phyloP scores from a whole-genome alignment of 53 echinoderm and acorn worm species.

The Zoroaster sp. region DNA sequence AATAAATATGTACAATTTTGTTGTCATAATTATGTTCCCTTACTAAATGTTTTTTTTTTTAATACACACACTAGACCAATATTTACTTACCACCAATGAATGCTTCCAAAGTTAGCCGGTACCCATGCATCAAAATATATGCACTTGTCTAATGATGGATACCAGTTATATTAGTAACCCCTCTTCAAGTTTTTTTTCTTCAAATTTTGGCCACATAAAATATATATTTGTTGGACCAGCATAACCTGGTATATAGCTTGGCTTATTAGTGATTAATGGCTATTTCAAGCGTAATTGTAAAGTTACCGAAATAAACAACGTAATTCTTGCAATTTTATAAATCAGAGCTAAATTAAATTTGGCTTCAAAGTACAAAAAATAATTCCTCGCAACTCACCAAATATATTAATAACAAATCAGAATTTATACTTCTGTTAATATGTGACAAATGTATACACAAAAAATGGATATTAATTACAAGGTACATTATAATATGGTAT shows the following conservation, averaged over 20 bases:
- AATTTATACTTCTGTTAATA: not conserved
- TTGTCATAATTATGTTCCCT: not conserved
- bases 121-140: constrained; percentile 6
- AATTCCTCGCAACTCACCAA: constrained; percentile 32
- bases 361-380: constrained; percentile 45
- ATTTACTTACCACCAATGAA: too few species aligned
- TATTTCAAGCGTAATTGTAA: too few species aligned
- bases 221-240: not conserved
- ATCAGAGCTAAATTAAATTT: not conserved
- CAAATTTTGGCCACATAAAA: not conserved
- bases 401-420: constrained; percentile 25
- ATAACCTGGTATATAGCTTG: not conserved
- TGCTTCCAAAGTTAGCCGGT: not conserved
- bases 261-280: not conserved
- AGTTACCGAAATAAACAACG: not conserved
- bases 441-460: constrained; percentile 52
- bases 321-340: not conserved
- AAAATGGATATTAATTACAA: constrained; percentile 43
- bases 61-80: constrained; percentile 20
- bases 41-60: not conserved
- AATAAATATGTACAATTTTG: constrained; percentile 44
- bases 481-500: not conserved
- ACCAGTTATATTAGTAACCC: not conserved
- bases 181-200: not conserved
- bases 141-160: not conserved